These are phyloP conservation scores for Upupa epops DNA, from an alignment of 2,113 vertebrate genomes.

Conservation along the genomic window DNA sequence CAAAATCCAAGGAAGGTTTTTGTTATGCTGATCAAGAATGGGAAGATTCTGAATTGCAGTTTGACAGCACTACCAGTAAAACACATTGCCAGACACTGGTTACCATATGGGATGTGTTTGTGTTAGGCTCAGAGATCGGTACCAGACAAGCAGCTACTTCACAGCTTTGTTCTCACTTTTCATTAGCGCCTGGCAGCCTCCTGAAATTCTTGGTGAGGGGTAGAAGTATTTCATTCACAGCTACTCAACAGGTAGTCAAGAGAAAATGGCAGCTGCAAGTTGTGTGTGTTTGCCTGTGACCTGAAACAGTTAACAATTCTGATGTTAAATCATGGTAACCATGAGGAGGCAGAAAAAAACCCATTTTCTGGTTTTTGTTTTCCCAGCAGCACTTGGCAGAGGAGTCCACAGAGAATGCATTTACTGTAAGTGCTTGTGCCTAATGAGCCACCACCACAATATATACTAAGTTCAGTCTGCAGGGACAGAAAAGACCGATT, in stretches of 20 bases:
- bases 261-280: not conserved
- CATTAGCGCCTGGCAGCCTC: not conserved
- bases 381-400: conserved; percentile 5
- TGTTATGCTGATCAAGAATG: conserved; percentile 69
- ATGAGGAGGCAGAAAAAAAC: not conserved
- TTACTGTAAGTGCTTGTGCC: not conserved
- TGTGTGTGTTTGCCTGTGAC: not conserved
- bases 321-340: not conserved
- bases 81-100: conserved; percentile 23
- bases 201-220: not conserved
- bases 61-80: not conserved
- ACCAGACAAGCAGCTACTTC: not conserved
- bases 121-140: not conserved
- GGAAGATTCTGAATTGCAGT: not conserved
- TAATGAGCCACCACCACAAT: not conserved
- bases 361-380: not conserved
- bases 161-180: conserved; percentile 46
- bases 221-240: not conserved
- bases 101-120: not conserved
- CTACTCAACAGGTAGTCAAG: not conserved
- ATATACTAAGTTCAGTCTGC: not conserved
- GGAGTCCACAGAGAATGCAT: not conserved
- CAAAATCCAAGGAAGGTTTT: conserved; percentile 81
- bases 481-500: not conserved
- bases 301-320: not conserved